A percentile compares a stretch with the other conserved stretches of the same genome.
phyloP scores from a whole-genome alignment of 2,113 vertebrate species.

The Progne subis region DNA sequence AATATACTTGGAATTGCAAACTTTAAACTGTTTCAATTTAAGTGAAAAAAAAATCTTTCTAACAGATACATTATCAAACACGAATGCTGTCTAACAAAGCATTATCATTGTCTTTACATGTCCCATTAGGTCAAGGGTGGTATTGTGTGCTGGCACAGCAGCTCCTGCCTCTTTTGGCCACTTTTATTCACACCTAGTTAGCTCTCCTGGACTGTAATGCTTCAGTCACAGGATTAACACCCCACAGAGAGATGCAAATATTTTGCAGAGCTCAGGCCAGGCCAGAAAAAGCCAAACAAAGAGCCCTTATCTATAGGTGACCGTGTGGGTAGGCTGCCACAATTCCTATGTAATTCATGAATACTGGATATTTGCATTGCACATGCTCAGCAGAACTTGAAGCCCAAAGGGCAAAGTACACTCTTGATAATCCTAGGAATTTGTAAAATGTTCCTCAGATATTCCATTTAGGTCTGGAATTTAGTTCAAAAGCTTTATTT shows the following conservation, averaged over 20 bases:
- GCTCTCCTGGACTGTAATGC: background rate
- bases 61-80: background rate
- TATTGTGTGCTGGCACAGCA: background rate
- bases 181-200: background rate
- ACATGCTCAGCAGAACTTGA: background rate
- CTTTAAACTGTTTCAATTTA: conserved; percentile 43
- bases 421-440: background rate
- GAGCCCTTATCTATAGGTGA: background rate
- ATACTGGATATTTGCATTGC: background rate
- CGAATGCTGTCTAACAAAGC: background rate
- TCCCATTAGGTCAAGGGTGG: background rate
- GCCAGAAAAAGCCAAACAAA: background rate
- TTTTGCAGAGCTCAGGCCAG: background rate
- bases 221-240: background rate
- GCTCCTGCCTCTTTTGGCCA: background rate
- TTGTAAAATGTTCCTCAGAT: background rate
- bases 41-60: conserved; percentile 12
- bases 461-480: background rate
- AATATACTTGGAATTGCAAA: conserved; percentile 39
- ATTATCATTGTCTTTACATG: background rate
- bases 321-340: background rate
- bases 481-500: conserved; percentile 5
- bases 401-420: background rate
- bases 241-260: background rate
- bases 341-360: background rate